Base-by-base conservation (phyloP, 2,797 vertebrate species). In the Girardinus metallicus region DNA sequence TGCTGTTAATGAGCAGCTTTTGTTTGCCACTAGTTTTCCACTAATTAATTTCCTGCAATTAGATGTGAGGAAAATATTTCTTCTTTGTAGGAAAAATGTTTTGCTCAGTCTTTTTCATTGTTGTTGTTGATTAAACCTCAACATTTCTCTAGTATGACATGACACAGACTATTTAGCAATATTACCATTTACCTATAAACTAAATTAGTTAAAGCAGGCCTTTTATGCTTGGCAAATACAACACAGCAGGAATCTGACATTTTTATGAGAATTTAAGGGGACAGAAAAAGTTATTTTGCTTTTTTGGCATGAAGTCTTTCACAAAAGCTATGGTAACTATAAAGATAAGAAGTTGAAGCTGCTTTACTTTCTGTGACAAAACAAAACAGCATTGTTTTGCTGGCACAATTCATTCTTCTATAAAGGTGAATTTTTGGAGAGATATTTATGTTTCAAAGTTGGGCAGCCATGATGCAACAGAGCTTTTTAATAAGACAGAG, bases 41-140 rank as follows among this genome's bases (percentile, higher is more conserved):
- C 79, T 91, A 92, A 92, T 94, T 93, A 91, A 92, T 93, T 92
- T 84, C 5, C 49, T 4, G 51, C 89, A 90, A 91, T 94, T 93
- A 90, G 86, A 90, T 81, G 78, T 11, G 49, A 83, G 71, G 77
- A 74, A 82, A 77, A 85, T 46, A 80, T 47, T 82, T 68, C 81
- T 83, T 77, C 41, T 0, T 71, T 46, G 26, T 46, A 44, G 68
- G 26, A 12, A 71, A 71, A 44, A 41, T n/a, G 11, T 8, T 44
- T n/a, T 44, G 12, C 39, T 16, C 0, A 7, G 68, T 44, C 41
- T 71, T 44, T 18, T 39, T 3, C 12, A 43, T 43, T n/a, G 39
- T 43, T 21, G 34, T 68, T 44, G 41, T 70, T 44, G 66, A 70
- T 70, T 44, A n/a, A 71, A 71, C 26, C 26, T 26, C 26, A 16